Evolutionary conservation across 2,888 invertebrate genomes (phyloP), one percentile per base, ranked within the genome.

Genomic region (Ochropleura plecta): DNA sequence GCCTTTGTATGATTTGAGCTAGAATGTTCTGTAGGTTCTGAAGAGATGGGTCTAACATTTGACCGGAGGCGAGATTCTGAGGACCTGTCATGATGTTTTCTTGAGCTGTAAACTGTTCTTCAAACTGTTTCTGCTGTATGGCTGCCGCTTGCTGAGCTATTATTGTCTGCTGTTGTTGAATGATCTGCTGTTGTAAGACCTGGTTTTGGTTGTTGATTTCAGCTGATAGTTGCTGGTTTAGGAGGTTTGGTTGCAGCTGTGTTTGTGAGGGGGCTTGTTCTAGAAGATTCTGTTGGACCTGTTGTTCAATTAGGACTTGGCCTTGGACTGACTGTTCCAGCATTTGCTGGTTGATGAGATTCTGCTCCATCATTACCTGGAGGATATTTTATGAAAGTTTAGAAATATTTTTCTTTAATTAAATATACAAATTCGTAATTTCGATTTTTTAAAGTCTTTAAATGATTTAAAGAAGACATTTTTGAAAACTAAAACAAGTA

Each of bases 121-220:
- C 95, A 14, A 93, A 87, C 86, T 95, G 97, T 86, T 94, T 97
- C 87, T 96, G 96, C 62, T 96, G 96, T 79, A 96, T 95, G 4
- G 95, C 94, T 5, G 93, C 96, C 14, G 96, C 96, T 86, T 96
- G 96, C 59, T 96, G 96, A n/a, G 93, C 93, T 79, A 94, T 94
- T 55, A 96, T 94, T 71, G 93, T 94, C 82, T 96, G 96, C 87
- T 97, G 94, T 78, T 95, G 95, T 87, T 96, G 95, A 53, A 96
- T 94, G 57, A 97, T 96, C 65, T 97, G 94, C 68, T 97, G 97
- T 82, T 97, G 97, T 71, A 97, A 91, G 44, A 94, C 96, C 84
- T 96, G 97, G 90, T 93, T 97, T 90, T 96, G 95, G 67, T 92
- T 95, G 84, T 89, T 94, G 81, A 95, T 93, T 79, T 96, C 95